Base-by-base conservation (phyloP, 2,888 invertebrate species). In the Gymnocheta viridis region DNA sequence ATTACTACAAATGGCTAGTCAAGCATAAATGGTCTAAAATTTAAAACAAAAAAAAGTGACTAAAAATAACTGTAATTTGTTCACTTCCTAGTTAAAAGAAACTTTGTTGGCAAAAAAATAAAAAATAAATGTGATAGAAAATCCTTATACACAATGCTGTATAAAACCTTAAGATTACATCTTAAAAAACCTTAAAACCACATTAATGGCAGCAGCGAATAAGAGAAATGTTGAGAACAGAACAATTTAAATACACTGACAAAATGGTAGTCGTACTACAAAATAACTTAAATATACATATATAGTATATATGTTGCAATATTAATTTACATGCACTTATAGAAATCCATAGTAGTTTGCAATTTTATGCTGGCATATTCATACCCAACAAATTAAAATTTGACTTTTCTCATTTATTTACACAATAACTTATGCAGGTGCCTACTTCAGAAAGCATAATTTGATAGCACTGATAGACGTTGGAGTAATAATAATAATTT, bases 1-100 rank as follows among this genome's bases (percentile, higher is more conserved):
- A 66, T 29, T 3, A 27, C 82, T 67, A 32, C 60, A 66, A 82
- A 77, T 72, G 66, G 17, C 73, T 67, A 73, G 66, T 73, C 73
- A 69, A 82, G 60, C 78, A 73, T 54, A 67, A 64, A 64, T 70
- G 73, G 72, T 49, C 54, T 56, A 44, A 60, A 73, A 70, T 47
- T n/a, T 24, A 9, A 35, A 56, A 66, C 12, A 35, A 14, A 17
- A 29, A 56, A 44, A 44, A 32, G 2, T 72, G 56, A 6, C 7
- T 58, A 24, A 44, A 72, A 32, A 35, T 62, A 67, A 47, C 24
- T 49, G 67, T 44, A 32, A 58, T 47, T 41, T 67, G 76, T 56
- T 14, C 32, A 35, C 22, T 54, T 44, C 17, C 35, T 60, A 38
- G 29, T 10, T 32, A 47, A 70, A 73, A 32, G 22, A 32, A 47